phyloP scores from a whole-genome alignment of 2,888 invertebrate genomes.

The Bibio marci region DNA sequence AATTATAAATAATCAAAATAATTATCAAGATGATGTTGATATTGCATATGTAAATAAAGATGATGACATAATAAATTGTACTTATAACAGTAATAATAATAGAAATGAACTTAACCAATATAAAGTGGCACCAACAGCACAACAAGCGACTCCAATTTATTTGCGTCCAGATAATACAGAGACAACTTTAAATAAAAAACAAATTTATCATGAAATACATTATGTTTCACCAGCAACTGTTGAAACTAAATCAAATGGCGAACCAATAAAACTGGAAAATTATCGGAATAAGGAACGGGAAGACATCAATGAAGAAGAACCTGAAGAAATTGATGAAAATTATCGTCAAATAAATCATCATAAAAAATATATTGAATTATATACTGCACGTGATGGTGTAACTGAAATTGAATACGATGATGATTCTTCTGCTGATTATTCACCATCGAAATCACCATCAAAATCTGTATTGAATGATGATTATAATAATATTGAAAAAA shows the following conservation, averaged over 20 bases:
- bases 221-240: constrained; percentile 8
- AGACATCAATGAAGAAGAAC: neutral
- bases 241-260: constrained; percentile 12
- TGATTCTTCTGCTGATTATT: constrained; percentile 11
- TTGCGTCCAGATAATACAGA: too few relatives aligned
- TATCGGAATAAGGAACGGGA: neutral
- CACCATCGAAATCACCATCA: constrained; percentile 17
- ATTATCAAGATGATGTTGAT: too few relatives aligned
- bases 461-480: constrained; percentile 21
- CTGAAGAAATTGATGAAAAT: neutral
- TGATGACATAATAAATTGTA: too few relatives aligned
- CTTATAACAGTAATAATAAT: too few relatives aligned
- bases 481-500: constrained; percentile 26
- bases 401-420: constrained; percentile 27
- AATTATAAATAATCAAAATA: too few relatives aligned
- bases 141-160: neutral
- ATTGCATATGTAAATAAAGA: too few relatives aligned
- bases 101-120: neutral
- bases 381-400: constrained; percentile 29
- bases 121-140: neutral
- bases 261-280: constrained; percentile 5
- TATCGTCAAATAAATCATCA: constrained; percentile 21
- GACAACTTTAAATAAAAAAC: neutral
- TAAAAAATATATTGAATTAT: constrained; percentile 32
- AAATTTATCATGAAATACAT: neutral